Percentiles rank a stretch among this genome's conserved stretches.
Conservation (phyloP, 2,113 vertebrate species). For the Chelonoidis abingdonii region DNA sequence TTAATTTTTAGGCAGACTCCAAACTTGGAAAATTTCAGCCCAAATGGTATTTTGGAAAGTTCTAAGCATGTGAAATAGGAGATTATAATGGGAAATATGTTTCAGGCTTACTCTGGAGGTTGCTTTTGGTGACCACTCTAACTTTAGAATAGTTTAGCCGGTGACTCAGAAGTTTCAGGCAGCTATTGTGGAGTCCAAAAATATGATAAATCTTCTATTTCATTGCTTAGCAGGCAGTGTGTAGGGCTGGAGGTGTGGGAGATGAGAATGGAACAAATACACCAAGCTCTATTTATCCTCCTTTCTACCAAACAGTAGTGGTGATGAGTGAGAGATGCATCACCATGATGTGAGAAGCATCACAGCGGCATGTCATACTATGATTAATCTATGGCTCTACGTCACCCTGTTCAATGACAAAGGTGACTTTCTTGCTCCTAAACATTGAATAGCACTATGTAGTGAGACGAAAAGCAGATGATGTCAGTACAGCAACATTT, state of each 20-base stretch:
- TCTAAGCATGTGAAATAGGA: neutral
- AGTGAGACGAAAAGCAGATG: slow-evolving; percentile 56
- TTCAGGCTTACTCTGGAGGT: neutral
- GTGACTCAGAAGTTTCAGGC: neutral
- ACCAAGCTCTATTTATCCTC: neutral
- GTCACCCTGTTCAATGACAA: neutral
- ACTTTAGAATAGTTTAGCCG: neutral
- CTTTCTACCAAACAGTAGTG: neutral
- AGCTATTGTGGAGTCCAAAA: neutral
- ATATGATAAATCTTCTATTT: neutral
- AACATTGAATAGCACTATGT: slow-evolving; percentile 18
- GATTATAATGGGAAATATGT: neutral
- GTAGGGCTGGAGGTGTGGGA: neutral
- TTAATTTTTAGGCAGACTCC: neutral
- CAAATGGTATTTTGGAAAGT: neutral
- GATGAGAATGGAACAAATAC: neutral
- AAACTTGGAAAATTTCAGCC: neutral
- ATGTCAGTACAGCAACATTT: slow-evolving; percentile 57
- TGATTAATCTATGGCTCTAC: slow-evolving; percentile 14
- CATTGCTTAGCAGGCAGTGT: neutral
- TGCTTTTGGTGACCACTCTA: neutral
- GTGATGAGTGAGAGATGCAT: neutral
- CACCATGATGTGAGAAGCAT: neutral
- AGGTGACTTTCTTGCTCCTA: slow-evolving; percentile 53
- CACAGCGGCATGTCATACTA: neutral